These are phyloP conservation scores for Artibeus lituratus DNA, from an alignment of 2,797 vertebrate genomes.

Conservation along the genomic window DNA sequence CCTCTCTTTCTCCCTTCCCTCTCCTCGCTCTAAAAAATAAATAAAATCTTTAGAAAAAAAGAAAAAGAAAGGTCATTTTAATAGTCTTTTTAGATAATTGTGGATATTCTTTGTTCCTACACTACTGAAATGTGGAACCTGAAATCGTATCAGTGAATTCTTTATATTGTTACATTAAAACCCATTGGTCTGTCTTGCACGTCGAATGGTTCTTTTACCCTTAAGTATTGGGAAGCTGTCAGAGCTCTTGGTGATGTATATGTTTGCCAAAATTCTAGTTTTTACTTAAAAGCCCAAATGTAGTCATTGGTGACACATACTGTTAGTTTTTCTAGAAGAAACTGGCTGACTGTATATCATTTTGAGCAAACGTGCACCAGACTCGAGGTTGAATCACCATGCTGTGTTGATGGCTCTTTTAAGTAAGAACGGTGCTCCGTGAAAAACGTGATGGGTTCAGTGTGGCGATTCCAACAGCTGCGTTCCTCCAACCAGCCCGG, in stretches of 20 bases:
- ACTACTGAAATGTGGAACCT: neutral
- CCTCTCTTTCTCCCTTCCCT: neutral
- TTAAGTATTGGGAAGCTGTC: neutral
- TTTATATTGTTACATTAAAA: neutral
- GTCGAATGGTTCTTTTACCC: neutral
- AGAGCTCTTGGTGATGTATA: neutral
- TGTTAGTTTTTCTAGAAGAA: neutral
- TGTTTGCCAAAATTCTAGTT: slow-evolving; percentile 34
- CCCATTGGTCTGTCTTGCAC: neutral
- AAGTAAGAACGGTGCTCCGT: neutral
- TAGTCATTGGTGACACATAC: neutral
- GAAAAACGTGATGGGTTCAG: neutral
- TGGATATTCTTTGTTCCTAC: neutral
- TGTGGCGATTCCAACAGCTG: neutral
- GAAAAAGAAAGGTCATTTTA: neutral
- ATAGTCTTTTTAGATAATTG: neutral
- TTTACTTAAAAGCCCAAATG: slow-evolving; percentile 37
- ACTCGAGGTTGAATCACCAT: neutral
- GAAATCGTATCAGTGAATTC: neutral
- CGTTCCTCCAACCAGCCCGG: neutral
- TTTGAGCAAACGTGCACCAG: neutral
- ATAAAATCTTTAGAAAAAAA: neutral
- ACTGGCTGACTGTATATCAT: neutral
- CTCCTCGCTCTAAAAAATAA: neutral
- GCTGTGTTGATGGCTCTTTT: neutral